Base-by-base conservation (phyloP, 2,113 vertebrate species). In the Cyanoramphus novaezelandiae region DNA sequence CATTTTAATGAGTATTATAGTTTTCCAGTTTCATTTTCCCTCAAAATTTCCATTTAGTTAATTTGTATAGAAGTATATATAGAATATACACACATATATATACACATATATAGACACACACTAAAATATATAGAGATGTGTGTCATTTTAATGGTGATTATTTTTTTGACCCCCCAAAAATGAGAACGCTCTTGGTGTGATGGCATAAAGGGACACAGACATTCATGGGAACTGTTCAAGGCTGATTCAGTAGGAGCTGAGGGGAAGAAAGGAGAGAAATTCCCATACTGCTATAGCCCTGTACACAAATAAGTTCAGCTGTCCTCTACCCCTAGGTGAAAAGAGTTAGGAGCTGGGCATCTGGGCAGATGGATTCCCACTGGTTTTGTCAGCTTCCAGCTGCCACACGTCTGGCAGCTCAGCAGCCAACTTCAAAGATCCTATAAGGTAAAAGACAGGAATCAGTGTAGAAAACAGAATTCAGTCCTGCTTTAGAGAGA, bases 301-400 rank as follows among this genome's bases (percentile, higher is more conserved):
- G 33, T 37, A 62, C 29, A 10, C 60, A 21, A 59, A 63, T 63
- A 64, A 46, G 33, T 74, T 82, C 91, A 87, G 33, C 50, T 88
- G 79, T 63, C 92, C 79, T 79, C 16, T 0, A 23, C 27, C 31
- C 50, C 20, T 46, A 44, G 44, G 79, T 70, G 70, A 74, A 67
- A 88, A 70, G 27, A 78, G 29, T 37, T 41, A 78, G 29, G 79
- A 87, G 33, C 12, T 69, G 59, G 64, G 65, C 88, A 78, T 87
- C 70, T 85, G 69, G 69, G 69, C 86, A 75, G 55, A 78, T 71
- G 62, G 55, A 92, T 75, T 88, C 70, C 55, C 75, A 47, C 39
- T 44, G 62, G 46, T 71, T 92, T 70, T 88, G 86, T 78, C 78
- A 93, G 29, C 41, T 85, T 50, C 44, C 82, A 88, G 82, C 75